Percentiles rank a stretch among this genome's conserved stretches.
These are phyloP conservation scores for Aurelia coerulea DNA, from an alignment of 30 jellyfish, hydroid and myxozoan species.

Conservation along the genomic window DNA sequence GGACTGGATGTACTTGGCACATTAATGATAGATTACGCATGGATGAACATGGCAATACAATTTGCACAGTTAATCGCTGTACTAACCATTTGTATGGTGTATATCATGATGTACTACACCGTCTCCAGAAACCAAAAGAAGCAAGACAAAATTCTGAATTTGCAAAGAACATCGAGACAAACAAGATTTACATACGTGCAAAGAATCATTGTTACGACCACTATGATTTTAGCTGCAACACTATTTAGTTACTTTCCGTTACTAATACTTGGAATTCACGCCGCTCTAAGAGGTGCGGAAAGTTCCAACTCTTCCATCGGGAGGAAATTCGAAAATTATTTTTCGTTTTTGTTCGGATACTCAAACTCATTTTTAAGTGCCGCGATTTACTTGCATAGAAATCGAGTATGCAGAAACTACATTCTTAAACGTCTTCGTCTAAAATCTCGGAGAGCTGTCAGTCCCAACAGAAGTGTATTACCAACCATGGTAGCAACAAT, in stretches of 20 bases:
- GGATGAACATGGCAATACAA: conserved; percentile 67
- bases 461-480: too few relatives aligned
- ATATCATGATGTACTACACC: conserved; percentile 41
- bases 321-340: conserved; percentile 44
- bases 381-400: conserved; percentile 32
- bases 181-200: conserved; percentile 30
- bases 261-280: conserved; percentile 32
- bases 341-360: conserved; percentile 50
- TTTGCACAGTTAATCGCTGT: conserved; percentile 35
- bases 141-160: conserved; percentile 10
- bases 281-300: conserved; percentile 12
- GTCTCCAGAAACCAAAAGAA: conserved; percentile 36
- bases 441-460: too few relatives aligned
- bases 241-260: conserved; percentile 49
- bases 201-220: conserved; percentile 48
- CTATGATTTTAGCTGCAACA: conserved; percentile 29
- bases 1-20: conserved; percentile 55
- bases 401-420: conserved; percentile 18
- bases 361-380: conserved; percentile 62
- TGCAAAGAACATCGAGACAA: not conserved
- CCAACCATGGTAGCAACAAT: too few relatives aligned
- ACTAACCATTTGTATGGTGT: conserved; percentile 14
- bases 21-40: conserved; percentile 33
- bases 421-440: too few relatives aligned
- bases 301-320: not conserved